Evolutionary conservation across 2,888 invertebrate genomes (phyloP).

Genomic region (Oxytorus armatus): DNA sequence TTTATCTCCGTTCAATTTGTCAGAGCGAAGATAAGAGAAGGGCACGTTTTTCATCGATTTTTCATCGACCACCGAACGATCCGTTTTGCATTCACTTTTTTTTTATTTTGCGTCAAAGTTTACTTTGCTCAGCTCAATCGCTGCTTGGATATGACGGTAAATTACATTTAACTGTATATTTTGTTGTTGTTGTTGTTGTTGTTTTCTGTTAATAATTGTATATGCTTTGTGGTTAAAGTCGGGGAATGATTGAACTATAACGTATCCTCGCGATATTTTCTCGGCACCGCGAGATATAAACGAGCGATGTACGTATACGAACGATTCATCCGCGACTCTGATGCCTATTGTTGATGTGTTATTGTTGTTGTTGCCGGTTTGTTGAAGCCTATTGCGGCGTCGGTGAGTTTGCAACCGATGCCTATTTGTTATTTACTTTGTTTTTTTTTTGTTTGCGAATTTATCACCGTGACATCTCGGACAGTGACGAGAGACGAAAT

Average conservation of each 20-base stretch:
- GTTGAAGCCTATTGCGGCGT: conserved; percentile 60
- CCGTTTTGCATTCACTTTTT: conserved; percentile 69
- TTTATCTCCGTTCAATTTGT: conserved; percentile 53
- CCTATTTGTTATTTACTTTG: conserved; percentile 24
- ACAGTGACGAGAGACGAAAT: conserved; percentile 3
- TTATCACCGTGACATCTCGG: background rate
- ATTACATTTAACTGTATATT: conserved; percentile 64
- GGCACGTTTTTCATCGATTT: background rate
- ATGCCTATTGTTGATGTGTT: conserved; percentile 81
- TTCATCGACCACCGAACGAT: conserved; percentile 62
- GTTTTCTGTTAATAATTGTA: conserved; percentile 63
- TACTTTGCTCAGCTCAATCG: conserved; percentile 67
- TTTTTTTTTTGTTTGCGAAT: conserved; percentile 42
- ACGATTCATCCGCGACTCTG: conserved; percentile 59
- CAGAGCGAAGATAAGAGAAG: conserved; percentile 22
- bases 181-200: conserved; percentile 48
- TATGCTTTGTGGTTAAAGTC: conserved; percentile 64
- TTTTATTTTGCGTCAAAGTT: conserved; percentile 72
- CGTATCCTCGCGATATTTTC: too few species aligned
- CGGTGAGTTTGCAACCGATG: conserved; percentile 71
- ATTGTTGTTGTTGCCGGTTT: conserved; percentile 68
- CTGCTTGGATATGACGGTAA: conserved; percentile 69
- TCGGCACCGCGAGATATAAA: background rate
- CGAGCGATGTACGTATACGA: conserved; percentile 33
- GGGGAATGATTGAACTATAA: too few species aligned